A percentile compares a stretch with the other conserved stretches of the same genome.
phyloP scores from a whole-genome alignment of 2,888 invertebrate species.

The Harpalus rubripes region DNA sequence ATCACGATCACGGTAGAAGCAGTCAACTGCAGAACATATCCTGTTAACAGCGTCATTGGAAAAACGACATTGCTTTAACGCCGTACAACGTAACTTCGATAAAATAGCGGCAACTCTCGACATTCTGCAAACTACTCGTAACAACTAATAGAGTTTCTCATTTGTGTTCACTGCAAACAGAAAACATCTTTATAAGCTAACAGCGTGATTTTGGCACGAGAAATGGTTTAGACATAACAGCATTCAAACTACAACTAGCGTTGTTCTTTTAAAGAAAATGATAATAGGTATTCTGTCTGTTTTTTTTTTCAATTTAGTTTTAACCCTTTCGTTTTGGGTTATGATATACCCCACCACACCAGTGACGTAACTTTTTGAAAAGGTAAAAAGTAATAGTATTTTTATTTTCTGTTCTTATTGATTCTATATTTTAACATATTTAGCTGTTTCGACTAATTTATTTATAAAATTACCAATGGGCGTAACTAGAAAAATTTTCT shows the following conservation, averaged over 20 bases:
- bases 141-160: conserved; percentile 20
- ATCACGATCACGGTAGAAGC: conserved; percentile 20
- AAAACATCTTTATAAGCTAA: conserved; percentile 38
- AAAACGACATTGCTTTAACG: conserved; percentile 37
- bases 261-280: neutral
- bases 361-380: too few species aligned
- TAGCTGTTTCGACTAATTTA: too few species aligned
- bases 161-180: conserved; percentile 38
- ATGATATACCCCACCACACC: too few species aligned
- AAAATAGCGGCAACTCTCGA: conserved; percentile 17
- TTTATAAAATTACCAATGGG: too few species aligned
- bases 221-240: conserved; percentile 18
- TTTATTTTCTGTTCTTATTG: too few species aligned
- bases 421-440: too few species aligned
- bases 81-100: conserved; percentile 13
- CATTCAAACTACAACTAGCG: neutral
- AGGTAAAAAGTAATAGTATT: too few species aligned
- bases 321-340: too few species aligned
- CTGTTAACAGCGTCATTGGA: conserved; percentile 40
- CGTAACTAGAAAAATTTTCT: too few species aligned
- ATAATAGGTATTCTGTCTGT: neutral
- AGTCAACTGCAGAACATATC: conserved; percentile 52
- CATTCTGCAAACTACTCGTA: neutral
- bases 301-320: too few species aligned
- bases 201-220: conserved; percentile 3